Percentiles rank a stretch among this genome's conserved stretches.
Conservation (phyloP, 2,797 vertebrate species). For the Sebastolobus alascanus region DNA sequence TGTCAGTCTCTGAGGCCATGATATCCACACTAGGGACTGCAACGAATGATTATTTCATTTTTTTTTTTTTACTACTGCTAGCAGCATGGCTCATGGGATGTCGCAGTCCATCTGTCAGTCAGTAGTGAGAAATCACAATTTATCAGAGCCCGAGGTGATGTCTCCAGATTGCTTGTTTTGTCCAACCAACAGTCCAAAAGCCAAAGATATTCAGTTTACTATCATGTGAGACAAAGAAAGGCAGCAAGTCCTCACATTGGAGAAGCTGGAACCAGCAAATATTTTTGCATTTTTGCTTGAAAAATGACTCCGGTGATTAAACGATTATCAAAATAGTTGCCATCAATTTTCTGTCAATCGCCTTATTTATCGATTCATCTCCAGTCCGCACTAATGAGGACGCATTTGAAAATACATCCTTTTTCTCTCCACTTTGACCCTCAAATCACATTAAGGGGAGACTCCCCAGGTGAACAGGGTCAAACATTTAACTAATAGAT, state of each 20-base stretch:
- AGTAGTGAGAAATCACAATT: neutral
- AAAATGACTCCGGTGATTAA: neutral
- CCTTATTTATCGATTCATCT: neutral
- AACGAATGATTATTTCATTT: neutral
- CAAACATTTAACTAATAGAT: no score
- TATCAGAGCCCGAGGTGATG: neutral
- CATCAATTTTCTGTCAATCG: neutral
- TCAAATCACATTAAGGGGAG: no score
- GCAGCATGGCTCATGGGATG: neutral
- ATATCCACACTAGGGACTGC: neutral
- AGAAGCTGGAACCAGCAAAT: no score
- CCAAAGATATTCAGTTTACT: no score
- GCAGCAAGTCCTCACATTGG: no score
- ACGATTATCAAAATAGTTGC: neutral
- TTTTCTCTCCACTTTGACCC: neutral
- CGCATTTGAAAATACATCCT: neutral
- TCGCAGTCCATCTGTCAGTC: neutral
- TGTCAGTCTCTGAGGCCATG: neutral
- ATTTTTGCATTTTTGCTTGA: neutral
- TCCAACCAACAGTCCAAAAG: neutral
- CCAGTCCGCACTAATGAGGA: neutral
- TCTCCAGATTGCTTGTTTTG: constrained; percentile 1
- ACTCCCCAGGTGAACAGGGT: no score
- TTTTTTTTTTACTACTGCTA: neutral
- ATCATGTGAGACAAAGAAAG: no score